These are phyloP conservation scores for Caenorhabditis inopinata DNA, from an alignment of 1,140 invertebrate species.

Conservation along the genomic window DNA sequence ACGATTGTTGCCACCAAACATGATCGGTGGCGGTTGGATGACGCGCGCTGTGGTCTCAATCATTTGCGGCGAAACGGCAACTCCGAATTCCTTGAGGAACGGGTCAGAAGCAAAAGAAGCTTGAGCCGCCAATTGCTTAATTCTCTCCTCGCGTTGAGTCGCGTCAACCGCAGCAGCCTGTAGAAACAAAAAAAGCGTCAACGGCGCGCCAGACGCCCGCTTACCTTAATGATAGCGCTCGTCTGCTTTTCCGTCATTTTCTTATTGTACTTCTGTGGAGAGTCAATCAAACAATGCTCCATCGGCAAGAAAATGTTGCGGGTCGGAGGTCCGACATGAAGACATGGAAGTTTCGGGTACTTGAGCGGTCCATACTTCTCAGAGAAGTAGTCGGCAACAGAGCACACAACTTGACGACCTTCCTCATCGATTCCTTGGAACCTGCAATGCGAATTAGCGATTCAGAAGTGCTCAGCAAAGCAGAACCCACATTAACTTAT, in stretches of 20 bases:
- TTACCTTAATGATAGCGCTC: constrained; percentile 52
- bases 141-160: constrained; percentile 54
- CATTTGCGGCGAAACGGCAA: constrained; percentile 93
- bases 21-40: constrained; percentile 92
- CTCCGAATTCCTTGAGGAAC: constrained; percentile 68
- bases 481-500: constrained; percentile 46
- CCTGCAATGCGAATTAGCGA: background rate
- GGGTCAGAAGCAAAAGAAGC: constrained; percentile 50
- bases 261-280: constrained; percentile 63
- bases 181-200: background rate
- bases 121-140: constrained; percentile 39
- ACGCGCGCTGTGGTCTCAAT: constrained; percentile 96
- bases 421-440: constrained; percentile 31
- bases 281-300: constrained; percentile 63
- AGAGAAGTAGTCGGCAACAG: constrained; percentile 63
- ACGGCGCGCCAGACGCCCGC: no score
- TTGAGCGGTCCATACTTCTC: constrained; percentile 55
- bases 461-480: background rate
- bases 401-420: constrained; percentile 37
- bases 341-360: constrained; percentile 63
- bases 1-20: constrained; percentile 76
- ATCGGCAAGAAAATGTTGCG: constrained; percentile 61
- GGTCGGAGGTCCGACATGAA: constrained; percentile 58
- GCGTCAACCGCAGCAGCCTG: constrained; percentile 55
- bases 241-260: constrained; percentile 57